Evolutionary conservation across 2,797 vertebrate species (phyloP).

Genomic region (Mastacembelus armatus): DNA sequence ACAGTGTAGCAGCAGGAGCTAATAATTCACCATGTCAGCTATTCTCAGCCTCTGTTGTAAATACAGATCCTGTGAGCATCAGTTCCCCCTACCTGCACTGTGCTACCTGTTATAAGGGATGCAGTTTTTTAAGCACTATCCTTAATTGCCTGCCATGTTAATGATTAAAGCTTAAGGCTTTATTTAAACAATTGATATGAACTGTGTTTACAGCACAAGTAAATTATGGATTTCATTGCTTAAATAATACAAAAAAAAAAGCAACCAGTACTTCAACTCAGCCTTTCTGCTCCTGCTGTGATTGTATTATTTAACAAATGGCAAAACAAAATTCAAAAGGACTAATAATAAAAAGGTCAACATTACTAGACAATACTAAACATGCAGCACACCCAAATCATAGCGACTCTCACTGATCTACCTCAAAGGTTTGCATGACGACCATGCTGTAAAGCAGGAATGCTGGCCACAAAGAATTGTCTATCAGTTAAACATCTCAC

Average conservation of each 20-base stretch:
- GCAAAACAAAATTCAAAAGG: conserved; percentile 13
- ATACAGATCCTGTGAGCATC: conserved; percentile 51
- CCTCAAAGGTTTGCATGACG: background rate
- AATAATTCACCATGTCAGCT: conserved; percentile 70
- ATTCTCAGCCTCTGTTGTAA: conserved; percentile 58
- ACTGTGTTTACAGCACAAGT: background rate
- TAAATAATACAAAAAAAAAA: background rate
- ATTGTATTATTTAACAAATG: conserved; percentile 18
- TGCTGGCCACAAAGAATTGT: conserved; percentile 27
- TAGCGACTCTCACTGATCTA: no score
- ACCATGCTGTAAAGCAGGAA: background rate
- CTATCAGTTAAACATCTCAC: conserved; percentile 25
- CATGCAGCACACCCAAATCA: background rate
- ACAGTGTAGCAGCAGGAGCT: conserved; percentile 61
- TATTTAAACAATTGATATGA: background rate
- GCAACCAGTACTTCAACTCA: background rate
- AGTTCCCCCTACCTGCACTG: conserved; percentile 16
- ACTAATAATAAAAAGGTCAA: background rate
- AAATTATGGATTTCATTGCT: conserved; percentile 8
- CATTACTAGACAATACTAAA: conserved; percentile 1
- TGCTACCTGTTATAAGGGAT: conserved; percentile 30
- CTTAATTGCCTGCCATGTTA: conserved; percentile 13
- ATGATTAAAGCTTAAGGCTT: background rate
- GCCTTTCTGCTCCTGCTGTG: background rate
- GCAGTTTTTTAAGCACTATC: conserved; percentile 22